These are phyloP conservation scores for Ips typographus DNA, from an alignment of 1,140 invertebrate genomes.

Conservation along the genomic window DNA sequence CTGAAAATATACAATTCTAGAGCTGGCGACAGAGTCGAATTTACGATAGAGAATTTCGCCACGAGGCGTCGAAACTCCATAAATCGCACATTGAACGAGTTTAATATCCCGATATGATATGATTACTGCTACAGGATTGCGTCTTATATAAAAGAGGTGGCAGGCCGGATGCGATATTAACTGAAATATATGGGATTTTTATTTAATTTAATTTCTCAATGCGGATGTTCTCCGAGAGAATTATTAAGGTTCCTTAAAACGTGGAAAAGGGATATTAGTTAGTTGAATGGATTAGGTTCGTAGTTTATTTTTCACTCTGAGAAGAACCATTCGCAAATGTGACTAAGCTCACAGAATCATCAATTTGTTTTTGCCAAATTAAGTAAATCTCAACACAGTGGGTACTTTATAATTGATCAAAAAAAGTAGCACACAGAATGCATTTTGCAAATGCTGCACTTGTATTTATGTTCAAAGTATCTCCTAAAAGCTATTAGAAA, in stretches of 20 bases:
- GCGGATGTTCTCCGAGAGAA: slow-evolving; percentile 1
- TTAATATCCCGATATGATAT: slow-evolving; percentile 48
- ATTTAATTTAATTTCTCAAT: slow-evolving; percentile 25
- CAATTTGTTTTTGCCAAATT: too few species aligned
- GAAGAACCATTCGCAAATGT: too few species aligned
- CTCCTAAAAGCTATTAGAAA: too few species aligned
- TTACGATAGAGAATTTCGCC: slow-evolving; percentile 40
- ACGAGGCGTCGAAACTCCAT: slow-evolving; percentile 42
- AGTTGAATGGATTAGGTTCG: too few species aligned
- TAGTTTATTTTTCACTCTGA: too few species aligned
- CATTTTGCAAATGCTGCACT: too few species aligned
- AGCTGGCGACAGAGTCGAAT: slow-evolving; percentile 38
- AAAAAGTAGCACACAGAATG: too few species aligned
- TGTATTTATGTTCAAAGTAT: too few species aligned
- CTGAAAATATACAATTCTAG: slow-evolving; percentile 44
- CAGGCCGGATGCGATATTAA: slow-evolving; percentile 26
- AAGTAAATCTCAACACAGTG: too few species aligned
- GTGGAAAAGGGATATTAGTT: not conserved
- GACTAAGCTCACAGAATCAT: too few species aligned
- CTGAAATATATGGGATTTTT: slow-evolving; percentile 34
- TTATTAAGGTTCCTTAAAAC: not conserved
- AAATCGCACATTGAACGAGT: slow-evolving; percentile 46
- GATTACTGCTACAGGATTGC: slow-evolving; percentile 32
- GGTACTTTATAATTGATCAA: too few species aligned
- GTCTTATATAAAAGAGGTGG: slow-evolving; percentile 24